Conservation (phyloP, 1,140 invertebrate genomes). For the Micrasema longulum region DNA sequence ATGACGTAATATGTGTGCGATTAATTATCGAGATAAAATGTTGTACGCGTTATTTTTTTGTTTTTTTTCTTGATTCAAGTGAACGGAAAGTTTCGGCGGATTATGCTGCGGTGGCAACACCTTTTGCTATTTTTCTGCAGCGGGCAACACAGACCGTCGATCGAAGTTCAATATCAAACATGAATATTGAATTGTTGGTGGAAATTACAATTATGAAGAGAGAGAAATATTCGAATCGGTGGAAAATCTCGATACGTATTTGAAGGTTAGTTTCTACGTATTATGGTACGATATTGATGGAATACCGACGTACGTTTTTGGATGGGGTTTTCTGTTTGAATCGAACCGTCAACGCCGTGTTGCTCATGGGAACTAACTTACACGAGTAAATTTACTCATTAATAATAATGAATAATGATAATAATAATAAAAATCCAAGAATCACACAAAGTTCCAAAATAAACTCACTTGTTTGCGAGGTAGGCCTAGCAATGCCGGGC, state of each 20-base stretch:
- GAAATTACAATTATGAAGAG: too few species aligned
- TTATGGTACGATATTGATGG: too few species aligned
- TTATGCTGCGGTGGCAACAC: constrained; percentile 28
- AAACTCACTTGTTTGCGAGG: constrained; percentile 78
- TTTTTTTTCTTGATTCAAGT: constrained; percentile 29
- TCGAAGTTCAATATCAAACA: too few species aligned
- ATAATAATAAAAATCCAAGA: constrained; percentile 69
- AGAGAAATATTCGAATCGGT: too few species aligned
- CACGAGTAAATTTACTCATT: constrained; percentile 48
- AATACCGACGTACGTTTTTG: too few species aligned
- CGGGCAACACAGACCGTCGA: constrained; percentile 8
- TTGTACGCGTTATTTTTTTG: too few species aligned
- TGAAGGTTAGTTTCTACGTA: too few species aligned
- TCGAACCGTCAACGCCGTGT: constrained; percentile 20
- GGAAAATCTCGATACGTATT: too few species aligned
- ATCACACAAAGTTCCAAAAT: constrained; percentile 79
- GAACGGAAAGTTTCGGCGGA: constrained; percentile 20
- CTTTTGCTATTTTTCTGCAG: constrained; percentile 31
- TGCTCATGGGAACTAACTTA: constrained; percentile 43
- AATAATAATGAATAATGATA: constrained; percentile 53
- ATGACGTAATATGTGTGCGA: too few species aligned
- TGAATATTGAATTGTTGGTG: too few species aligned
- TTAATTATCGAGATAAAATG: too few species aligned
- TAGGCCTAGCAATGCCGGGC: constrained; percentile 73
- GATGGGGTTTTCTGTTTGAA: too few species aligned